Percentiles rank a stretch among this genome's conserved stretches.
Evolutionary conservation across 92 coral and sea anemone genomes (phyloP).

Genomic region (Phenganax marumi): DNA sequence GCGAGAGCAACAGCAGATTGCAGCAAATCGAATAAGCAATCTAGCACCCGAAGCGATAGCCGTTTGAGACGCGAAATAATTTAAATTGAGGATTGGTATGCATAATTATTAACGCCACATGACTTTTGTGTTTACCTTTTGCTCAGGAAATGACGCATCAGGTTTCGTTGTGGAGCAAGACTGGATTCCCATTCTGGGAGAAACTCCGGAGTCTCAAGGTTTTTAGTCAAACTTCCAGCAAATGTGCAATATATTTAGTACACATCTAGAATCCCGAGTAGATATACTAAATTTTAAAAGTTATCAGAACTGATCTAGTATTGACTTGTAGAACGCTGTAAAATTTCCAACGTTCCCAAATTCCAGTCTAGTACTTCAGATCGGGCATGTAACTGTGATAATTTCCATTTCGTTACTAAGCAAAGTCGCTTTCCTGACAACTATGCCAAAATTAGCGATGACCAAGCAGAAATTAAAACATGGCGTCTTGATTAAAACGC

Average conservation of each 20-base stretch:
- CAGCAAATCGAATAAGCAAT: not conserved
- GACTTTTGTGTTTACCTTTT: conserved; percentile 15
- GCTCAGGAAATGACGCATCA: not conserved
- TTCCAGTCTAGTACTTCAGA: not conserved
- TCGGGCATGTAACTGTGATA: not conserved
- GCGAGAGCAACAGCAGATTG: conserved; percentile 2
- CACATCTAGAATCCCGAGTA: too few relatives aligned
- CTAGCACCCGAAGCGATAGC: not conserved
- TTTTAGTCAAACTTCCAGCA: too few relatives aligned
- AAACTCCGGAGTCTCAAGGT: too few relatives aligned
- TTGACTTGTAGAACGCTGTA: too few relatives aligned
- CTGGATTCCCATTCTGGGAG: not conserved
- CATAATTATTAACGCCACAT: conserved; percentile 8
- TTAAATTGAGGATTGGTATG: conserved; percentile 14
- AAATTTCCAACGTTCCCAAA: too few relatives aligned
- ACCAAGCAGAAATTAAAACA: not conserved
- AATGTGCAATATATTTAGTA: too few relatives aligned
- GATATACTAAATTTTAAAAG: too few relatives aligned
- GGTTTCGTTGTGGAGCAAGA: not conserved
- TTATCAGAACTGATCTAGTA: too few relatives aligned
- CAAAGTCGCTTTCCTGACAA: not conserved
- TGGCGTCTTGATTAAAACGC: not conserved
- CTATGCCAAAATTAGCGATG: not conserved
- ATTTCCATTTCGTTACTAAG: not conserved
- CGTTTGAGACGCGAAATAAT: not conserved